A percentile compares a stretch with the other conserved stretches of the same genome.
These are phyloP conservation scores for Sinocyclocheilus rhinocerous DNA, from an alignment of 2,113 vertebrate genomes.

Conservation along the genomic window DNA sequence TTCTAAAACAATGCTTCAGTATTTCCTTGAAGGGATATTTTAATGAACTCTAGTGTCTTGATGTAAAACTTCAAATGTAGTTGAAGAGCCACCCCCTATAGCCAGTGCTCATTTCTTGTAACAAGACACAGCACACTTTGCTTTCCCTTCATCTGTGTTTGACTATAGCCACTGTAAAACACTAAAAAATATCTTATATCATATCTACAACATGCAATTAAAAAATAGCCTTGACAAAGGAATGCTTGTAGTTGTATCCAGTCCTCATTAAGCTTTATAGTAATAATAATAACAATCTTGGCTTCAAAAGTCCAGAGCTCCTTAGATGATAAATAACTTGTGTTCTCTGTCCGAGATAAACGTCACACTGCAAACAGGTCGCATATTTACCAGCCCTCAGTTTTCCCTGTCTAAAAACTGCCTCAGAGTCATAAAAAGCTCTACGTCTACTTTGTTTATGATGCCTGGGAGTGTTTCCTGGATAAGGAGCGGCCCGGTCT, in stretches of 20 bases:
- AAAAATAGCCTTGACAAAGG: not conserved
- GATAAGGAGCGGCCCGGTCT: slow-evolving; percentile 55
- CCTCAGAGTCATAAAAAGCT: slow-evolving; percentile 57
- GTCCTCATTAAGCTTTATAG: not conserved
- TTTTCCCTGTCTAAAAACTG: slow-evolving; percentile 14
- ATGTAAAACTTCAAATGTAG: not conserved
- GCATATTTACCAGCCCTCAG: slow-evolving; percentile 3
- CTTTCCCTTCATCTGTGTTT: not conserved
- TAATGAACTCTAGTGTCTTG: not conserved
- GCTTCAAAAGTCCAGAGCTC: not conserved
- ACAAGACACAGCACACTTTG: not conserved
- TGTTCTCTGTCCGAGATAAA: not conserved
- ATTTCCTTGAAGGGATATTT: not conserved
- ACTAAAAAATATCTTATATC: not conserved
- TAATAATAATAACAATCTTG: not conserved
- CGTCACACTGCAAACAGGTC: not conserved
- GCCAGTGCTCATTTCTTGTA: not conserved
- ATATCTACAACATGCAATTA: not conserved
- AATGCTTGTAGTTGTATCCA: not conserved
- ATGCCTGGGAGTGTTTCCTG: slow-evolving; percentile 23
- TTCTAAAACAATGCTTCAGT: not conserved
- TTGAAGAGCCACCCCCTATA: not conserved
- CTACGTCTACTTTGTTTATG: slow-evolving; percentile 64
- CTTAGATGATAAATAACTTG: not conserved
- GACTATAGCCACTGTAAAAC: not conserved